Conservation (phyloP, 2,113 vertebrate species). For the Cricetomys ansorgei region DNA sequence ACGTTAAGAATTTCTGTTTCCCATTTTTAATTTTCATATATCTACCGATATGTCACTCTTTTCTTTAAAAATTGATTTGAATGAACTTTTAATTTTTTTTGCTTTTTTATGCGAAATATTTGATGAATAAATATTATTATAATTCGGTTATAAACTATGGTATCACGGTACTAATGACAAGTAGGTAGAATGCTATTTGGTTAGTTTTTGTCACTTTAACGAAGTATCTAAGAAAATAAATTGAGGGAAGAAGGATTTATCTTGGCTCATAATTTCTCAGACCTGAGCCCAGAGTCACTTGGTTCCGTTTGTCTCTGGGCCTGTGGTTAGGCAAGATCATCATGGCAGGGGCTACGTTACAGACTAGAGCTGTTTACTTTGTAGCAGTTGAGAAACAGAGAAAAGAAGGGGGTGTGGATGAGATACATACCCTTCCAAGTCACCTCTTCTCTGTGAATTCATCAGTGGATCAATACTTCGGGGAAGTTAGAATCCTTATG, state of each 20-base stretch:
- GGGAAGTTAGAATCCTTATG: not conserved
- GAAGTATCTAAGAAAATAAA: not conserved
- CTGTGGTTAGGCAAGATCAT: not conserved
- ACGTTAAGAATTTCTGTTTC: not conserved
- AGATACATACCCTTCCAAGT: not conserved
- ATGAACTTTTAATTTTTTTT: constrained; percentile 24
- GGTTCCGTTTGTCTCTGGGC: not conserved
- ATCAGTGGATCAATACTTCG: not conserved
- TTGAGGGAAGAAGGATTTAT: not conserved
- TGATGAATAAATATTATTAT: not conserved
- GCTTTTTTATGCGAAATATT: constrained; percentile 41
- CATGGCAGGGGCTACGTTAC: not conserved
- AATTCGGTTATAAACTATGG: not conserved
- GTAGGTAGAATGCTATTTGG: not conserved
- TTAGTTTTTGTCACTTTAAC: not conserved
- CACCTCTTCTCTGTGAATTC: not conserved
- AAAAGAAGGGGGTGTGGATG: not conserved
- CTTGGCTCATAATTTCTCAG: not conserved
- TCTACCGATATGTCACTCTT: not conserved
- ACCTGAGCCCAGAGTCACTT: not conserved
- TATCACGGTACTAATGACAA: not conserved
- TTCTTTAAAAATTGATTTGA: constrained; percentile 28
- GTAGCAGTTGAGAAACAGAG: not conserved
- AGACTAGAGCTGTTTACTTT: not conserved
- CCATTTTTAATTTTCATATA: not conserved